Evolutionary conservation across 2,113 vertebrate genomes (phyloP).

Genomic region (Nothoprocta pentlandii): DNA sequence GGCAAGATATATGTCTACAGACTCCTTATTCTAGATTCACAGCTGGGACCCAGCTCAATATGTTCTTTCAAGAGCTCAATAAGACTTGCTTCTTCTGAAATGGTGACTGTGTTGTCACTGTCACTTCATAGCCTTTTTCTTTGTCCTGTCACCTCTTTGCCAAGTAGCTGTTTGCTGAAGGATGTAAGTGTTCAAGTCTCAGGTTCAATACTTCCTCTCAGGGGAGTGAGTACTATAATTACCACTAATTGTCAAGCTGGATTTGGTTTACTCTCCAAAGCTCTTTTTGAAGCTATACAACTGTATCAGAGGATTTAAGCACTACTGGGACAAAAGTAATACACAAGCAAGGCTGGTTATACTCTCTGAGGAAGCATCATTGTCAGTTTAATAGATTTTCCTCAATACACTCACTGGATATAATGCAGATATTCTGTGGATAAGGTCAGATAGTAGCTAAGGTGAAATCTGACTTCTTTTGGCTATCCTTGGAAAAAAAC

Average conservation of each 20-base stretch:
- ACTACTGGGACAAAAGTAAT: not conserved
- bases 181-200: not conserved
- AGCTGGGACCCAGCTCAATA: not conserved
- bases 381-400: conserved; percentile 49
- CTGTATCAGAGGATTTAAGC: not conserved
- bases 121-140: not conserved
- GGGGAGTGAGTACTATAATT: not conserved
- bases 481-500: not conserved
- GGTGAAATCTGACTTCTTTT: not conserved
- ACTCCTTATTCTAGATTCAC: not conserved
- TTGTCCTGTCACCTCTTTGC: not conserved
- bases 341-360: not conserved
- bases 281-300: not conserved
- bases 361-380: conserved; percentile 13
- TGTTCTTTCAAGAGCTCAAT: not conserved
- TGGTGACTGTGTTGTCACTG: rapidly evolving
- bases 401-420: not conserved
- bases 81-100: not conserved
- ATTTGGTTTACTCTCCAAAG: not conserved
- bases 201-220: not conserved
- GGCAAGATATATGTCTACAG: not conserved
- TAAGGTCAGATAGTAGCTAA: not conserved
- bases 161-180: not conserved
- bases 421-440: not conserved
- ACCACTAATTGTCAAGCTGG: not conserved